Base-by-base conservation (phyloP, 2,888 invertebrate species). In the Lasioglossum leucozonium region DNA sequence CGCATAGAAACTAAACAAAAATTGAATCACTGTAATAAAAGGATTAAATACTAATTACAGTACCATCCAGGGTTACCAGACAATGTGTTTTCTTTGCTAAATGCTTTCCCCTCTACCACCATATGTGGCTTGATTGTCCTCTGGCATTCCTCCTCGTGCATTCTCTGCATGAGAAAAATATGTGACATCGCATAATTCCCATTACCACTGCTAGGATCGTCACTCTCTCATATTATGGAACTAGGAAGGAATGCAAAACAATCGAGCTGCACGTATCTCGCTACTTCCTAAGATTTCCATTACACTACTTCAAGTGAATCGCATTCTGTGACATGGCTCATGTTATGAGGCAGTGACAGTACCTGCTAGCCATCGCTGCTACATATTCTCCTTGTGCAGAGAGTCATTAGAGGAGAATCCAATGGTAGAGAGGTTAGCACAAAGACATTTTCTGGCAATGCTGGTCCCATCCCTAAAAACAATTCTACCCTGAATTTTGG, bases 1-100 rank as follows among this genome's bases (percentile, higher is more conserved):
- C 95, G 92, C 98, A 98, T 77, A 99, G 96, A 95, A 99, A 99
- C 97, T 98, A 91, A 74, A 95, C 93, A 89, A 30, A 87, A 91
- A 88, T 55, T 77, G 78, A 47, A 73, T 73, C n/a, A 26, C 58
- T 82, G 51, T 26, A 30, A 82, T 58, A 72, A 34, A 34, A 44
- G 34, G 72, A 51, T 30, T 79, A 40, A 4, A 65, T 30, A 18
- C 26, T 44, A 55, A 37, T 62, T 69, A 26, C 18, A 69, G n/a
- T 42, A 4, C 34, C 34, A 55, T 55, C n/a, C 55, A 55, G 55
- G 3, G 55, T 55, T 55, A 55, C 55, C 55, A n/a, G 55, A 55
- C 10, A 11, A 55, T 55, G n/a, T 3, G 22, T 51, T 22, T 51
- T 51, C 22, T 22, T 22, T 22, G 8, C 22, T 47, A 47, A 47